Base-by-base conservation (phyloP, 2,113 vertebrate genomes). In the Elanus axillaris region DNA sequence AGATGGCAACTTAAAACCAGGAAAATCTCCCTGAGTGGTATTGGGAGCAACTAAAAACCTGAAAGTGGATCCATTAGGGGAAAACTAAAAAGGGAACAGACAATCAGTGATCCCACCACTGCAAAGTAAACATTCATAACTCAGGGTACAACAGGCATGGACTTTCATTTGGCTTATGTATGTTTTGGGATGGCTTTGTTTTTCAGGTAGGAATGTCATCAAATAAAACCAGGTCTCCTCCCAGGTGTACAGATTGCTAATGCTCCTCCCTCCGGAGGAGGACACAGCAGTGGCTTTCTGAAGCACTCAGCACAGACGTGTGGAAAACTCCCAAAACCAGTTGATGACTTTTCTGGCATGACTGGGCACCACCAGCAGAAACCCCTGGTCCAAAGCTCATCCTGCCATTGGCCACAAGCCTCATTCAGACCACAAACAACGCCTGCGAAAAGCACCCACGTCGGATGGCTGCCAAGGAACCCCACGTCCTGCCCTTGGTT, bases 391-490 rank as follows among this genome's bases (percentile, higher is more conserved):
- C 1, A 0, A 6, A 43, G 45, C 26, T 77, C 27, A 38, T 43
- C 34, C 47, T n/a, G 27, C 48, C 1, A 0, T 23, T 42, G 31
- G 52, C 27, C 7, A 0, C 14, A 8, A 79, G 25, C 17, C 48
- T 63, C 50, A 32, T 7, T 36, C 40, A 58, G 15, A 60, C 22
- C 64, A 78, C 17, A 45, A 29, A 34, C 68, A 76, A 48, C 0
- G 0, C 59, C 59, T 38, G 40, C 29, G 32, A 72, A 71, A 71
- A 72, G 52, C 58, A 82, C 16, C 34, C 7, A 1, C 0, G 0
- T 25, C 5, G 0, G 32, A 63, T 10, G 29, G 38, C 16, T 0
- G 0, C 5, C 5, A 0, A 45, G 29, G 48, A 76, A 43, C 3
- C n/a, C 45, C 1, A 0, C 2, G 0, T 22, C 48, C 53, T 40